Evolutionary conservation across 2,888 invertebrate species (phyloP), one percentile per base, ranked within the genome.

Genomic region (Thysanoteuthis rhombus): DNA sequence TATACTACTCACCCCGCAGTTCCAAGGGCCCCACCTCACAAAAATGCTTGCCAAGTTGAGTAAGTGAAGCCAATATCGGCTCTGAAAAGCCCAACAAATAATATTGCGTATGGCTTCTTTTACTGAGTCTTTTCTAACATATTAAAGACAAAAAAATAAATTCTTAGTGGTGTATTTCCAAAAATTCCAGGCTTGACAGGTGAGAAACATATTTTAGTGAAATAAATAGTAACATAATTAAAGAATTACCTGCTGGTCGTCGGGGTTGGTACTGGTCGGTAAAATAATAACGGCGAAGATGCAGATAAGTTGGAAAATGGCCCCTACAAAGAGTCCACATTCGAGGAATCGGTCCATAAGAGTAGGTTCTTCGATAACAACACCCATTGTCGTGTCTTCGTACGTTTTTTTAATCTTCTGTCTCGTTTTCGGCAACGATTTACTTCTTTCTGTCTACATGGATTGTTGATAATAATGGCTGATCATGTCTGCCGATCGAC

Each of bases 221-320:
- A n/a, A 25, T 25, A 52, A 52, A 52, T 52, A 52, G 3, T 22
- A 22, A 52, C 25, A 22, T 19, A 47, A 36, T 38, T 90, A 40
- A 25, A 91, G 36, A 90, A 12, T 19, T 42, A 40, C 91, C 12
- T 42, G 39, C 40, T 91, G 38, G 4, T 90, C 12, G n/a, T 90
- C 42, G 12, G 40, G 1, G 39, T 40, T 97, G 95, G n/a, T n/a
- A n/a, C 97, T 98, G 95, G 98, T 98, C n/a, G 98, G 98, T 94
- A 98, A 97, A 94, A 98, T 98, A 93, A 99, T 98, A 95, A 98
- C 98, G 39, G 98, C 98, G 93, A 98, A 97, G 94, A 99, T 97
- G 96, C 99, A 99, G 40, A 98, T 97, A 94, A 99, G 97, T 97
- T 99, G 99, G 96, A 99, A 99, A n/a, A 98, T 97, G 36, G 99